Percentiles rank a stretch among this genome's conserved stretches.
phyloP scores from a whole-genome alignment of 1,140 invertebrate species.

The Drosophila willistoni region DNA sequence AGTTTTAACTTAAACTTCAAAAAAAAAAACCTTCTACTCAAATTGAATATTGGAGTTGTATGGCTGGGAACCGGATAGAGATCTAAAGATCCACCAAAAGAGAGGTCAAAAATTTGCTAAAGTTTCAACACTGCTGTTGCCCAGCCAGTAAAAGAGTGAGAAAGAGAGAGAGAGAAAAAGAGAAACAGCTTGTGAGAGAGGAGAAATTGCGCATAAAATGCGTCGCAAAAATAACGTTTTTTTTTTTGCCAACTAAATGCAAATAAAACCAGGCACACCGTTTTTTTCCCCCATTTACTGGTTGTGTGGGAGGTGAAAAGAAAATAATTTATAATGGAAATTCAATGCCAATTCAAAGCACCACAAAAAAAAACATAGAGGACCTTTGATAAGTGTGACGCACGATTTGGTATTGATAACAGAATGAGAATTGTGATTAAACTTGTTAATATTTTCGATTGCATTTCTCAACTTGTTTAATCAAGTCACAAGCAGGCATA shows the following conservation, averaged over 20 bases:
- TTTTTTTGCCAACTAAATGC: constrained; percentile 43
- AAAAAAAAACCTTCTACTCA: too few relatives aligned
- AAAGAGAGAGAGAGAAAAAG: constrained; percentile 26
- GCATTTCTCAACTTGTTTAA: neutral
- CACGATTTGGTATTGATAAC: constrained; percentile 16
- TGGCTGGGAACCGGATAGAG: too few relatives aligned
- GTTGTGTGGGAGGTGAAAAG: constrained; percentile 40
- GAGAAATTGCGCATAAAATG: constrained; percentile 58
- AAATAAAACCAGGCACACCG: constrained; percentile 52
- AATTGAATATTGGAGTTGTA: too few relatives aligned
- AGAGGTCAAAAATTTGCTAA: neutral
- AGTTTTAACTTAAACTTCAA: neutral
- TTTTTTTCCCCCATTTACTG: constrained; percentile 14
- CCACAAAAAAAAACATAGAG: neutral
- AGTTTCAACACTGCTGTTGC: neutral
- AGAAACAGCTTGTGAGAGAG: constrained; percentile 33
- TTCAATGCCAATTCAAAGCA: constrained; percentile 51
- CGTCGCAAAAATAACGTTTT: constrained; percentile 64
- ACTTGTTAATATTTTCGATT: too few relatives aligned
- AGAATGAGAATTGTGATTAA: neutral
- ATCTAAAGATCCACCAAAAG: neutral
- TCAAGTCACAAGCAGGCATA: neutral
- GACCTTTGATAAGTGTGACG: constrained; percentile 25
- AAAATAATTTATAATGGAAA: constrained; percentile 8
- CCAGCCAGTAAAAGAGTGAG: neutral